Evolutionary conservation across 2,113 vertebrate species (phyloP), one percentile per base, ranked within the genome.

Genomic region (Pygoscelis antarcticus): DNA sequence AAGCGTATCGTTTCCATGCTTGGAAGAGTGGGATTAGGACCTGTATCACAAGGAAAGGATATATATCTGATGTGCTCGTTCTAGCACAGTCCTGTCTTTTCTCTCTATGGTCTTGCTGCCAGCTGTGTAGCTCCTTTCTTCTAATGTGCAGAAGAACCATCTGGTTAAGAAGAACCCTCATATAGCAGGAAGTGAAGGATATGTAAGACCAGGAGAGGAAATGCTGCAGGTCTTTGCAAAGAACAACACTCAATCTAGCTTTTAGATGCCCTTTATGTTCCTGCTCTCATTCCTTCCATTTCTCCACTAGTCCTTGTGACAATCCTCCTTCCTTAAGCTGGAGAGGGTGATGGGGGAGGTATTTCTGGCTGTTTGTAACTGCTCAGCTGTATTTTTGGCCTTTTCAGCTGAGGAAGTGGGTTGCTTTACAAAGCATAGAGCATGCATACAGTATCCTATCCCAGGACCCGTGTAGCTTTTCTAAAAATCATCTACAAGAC

Each of bases 101-200:
- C 38, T 46, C 19, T 74, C 58, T n/a, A 13, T 69, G 25, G 18
- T 64, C 30, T 20, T 29, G 7, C 34, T 92, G 44, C 5, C 65
- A 98, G 98, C 98, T 52, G 98, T 98, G 66, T 97, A 98, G 66
- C 97, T 98, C 97, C 90, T 90, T 98, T 98, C 90, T 83, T 98
- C 97, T 61, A 98, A 98, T 42, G 83, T 98, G 49, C 98, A 97
- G 95, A 98, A 98, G 94, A 99, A 94, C 89, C 97, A 94, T 80
- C 93, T 99, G 30, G 98, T 99, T 68, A 98, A 98, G 95, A 98
- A 97, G 42, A 98, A 98, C 83, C 97, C 98, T 69, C 96, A 91
- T 38, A 95, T 98, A 27, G 98, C 98, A 98, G 92, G 92, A 79
- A 57, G 95, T 98, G 55, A 98, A 99, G 94, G 94, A 98, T 61